A percentile compares a stretch with the other conserved stretches of the same genome.
These are phyloP conservation scores for Subacronicta megacephala DNA, from an alignment of 2,888 invertebrate genomes.

Conservation along the genomic window DNA sequence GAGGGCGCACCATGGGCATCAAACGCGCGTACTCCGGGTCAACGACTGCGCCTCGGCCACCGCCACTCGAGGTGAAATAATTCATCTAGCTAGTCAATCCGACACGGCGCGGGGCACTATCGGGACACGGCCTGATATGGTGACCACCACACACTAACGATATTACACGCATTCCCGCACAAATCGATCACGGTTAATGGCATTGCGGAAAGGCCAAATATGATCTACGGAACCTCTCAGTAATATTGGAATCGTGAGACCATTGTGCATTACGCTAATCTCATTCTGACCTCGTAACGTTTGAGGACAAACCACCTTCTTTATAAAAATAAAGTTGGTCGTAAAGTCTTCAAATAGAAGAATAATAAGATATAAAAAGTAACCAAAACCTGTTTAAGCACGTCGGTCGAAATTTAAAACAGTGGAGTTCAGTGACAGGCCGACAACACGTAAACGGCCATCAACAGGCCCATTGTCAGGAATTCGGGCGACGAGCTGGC, in stretches of 20 bases:
- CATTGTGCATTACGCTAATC: conserved; percentile 9
- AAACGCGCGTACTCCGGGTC: conserved; percentile 72
- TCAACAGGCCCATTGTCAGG: conserved; percentile 75
- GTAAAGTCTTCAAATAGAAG: conserved; percentile 32
- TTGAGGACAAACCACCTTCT: conserved; percentile 17
- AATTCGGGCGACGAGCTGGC: conserved; percentile 74
- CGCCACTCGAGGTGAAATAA: conserved; percentile 72
- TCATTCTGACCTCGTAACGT: conserved; percentile 13
- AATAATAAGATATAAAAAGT: conserved; percentile 46
- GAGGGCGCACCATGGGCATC: conserved; percentile 64
- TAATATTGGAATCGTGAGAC: conserved; percentile 30
- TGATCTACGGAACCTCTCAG: conserved; percentile 19
- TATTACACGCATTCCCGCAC: conserved; percentile 50
- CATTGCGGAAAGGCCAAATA: conserved; percentile 34
- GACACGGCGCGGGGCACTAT: conserved; percentile 63
- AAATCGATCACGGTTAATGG: conserved; percentile 36
- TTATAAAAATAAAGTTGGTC: conserved; percentile 14
- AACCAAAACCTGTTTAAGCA: conserved; percentile 54
- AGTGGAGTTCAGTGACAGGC: conserved; percentile 74
- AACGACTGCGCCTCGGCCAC: conserved; percentile 76
- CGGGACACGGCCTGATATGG: conserved; percentile 38
- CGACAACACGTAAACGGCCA: conserved; percentile 65
- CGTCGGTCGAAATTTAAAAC: conserved; percentile 65
- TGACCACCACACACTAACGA: conserved; percentile 43
- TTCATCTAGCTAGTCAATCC: conserved; percentile 72